Evolutionary conservation across 2,888 invertebrate species (phyloP).

Genomic region (Heteromurus nitidus): DNA sequence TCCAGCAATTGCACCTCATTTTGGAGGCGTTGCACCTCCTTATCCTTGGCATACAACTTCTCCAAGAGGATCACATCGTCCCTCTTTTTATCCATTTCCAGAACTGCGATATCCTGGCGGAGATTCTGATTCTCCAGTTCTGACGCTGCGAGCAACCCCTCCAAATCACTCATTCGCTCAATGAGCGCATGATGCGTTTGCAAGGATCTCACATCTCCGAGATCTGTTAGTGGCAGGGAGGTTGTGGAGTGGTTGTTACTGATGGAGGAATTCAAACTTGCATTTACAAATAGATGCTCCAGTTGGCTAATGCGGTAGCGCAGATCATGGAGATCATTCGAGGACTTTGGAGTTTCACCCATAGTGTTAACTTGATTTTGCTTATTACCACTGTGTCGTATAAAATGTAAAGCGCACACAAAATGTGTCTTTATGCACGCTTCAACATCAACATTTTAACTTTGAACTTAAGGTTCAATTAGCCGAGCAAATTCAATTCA

Average conservation of each 20-base stretch:
- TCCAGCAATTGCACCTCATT: constrained; percentile 56
- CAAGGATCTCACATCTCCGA: no score
- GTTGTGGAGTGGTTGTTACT: constrained; percentile 29
- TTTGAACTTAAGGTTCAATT: background rate
- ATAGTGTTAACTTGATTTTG: constrained; percentile 5
- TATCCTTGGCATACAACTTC: constrained; percentile 59
- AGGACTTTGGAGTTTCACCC: constrained; percentile 56
- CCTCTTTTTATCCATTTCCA: constrained; percentile 62
- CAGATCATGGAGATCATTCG: constrained; percentile 62
- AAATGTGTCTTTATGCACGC: no score
- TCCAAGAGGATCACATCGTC: constrained; percentile 63
- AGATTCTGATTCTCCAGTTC: constrained; percentile 69
- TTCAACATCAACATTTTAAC: no score
- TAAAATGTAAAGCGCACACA: no score
- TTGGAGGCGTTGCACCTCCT: constrained; percentile 59
- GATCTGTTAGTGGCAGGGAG: background rate
- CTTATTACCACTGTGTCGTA: no score
- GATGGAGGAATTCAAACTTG: constrained; percentile 22
- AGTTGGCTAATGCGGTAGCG: constrained; percentile 70
- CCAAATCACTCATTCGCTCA: constrained; percentile 68
- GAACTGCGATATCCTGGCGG: constrained; percentile 57
- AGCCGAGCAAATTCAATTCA: background rate
- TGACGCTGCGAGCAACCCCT: constrained; percentile 70
- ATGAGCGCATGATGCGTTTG: constrained; percentile 63
- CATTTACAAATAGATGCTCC: constrained; percentile 65